Percentiles rank a stretch among this genome's conserved stretches.
phyloP scores from a whole-genome alignment of 2,797 vertebrate genomes.

The Enteromius thamalakanensis region DNA sequence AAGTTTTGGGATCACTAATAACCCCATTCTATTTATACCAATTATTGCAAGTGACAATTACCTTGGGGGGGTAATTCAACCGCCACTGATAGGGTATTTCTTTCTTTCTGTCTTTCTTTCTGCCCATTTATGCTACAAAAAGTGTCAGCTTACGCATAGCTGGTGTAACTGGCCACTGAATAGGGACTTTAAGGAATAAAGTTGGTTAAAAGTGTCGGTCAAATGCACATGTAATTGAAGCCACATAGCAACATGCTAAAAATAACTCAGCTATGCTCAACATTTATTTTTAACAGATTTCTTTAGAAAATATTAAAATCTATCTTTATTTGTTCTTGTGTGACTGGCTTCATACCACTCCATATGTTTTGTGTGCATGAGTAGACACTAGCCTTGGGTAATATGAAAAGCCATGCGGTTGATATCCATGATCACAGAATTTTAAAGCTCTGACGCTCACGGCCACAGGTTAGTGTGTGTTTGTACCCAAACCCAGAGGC shows the following conservation, averaged over 20 bases:
- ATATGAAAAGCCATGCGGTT: constrained; percentile 21
- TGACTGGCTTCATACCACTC: not conserved
- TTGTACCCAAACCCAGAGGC: constrained; percentile 23
- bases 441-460: not conserved
- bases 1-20: too few relatives aligned
- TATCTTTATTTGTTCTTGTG: not conserved
- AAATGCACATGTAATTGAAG: constrained; percentile 9
- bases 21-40: too few relatives aligned
- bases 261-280: not conserved
- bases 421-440: constrained; percentile 43
- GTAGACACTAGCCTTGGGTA: constrained; percentile 8
- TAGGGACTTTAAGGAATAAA: not conserved
- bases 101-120: not conserved
- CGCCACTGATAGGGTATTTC: too few relatives aligned
- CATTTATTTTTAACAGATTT: not conserved
- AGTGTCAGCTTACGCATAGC: not conserved
- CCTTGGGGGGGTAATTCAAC: too few relatives aligned
- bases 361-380: not conserved
- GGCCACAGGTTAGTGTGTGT: constrained; percentile 31
- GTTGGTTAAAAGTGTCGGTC: not conserved
- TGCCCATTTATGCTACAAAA: not conserved
- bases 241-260: not conserved
- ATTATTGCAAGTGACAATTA: too few relatives aligned
- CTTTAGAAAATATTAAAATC: not conserved
- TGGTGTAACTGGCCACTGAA: not conserved